phyloP scores from a whole-genome alignment of 2,113 vertebrate genomes.

The Thermophis baileyi region DNA sequence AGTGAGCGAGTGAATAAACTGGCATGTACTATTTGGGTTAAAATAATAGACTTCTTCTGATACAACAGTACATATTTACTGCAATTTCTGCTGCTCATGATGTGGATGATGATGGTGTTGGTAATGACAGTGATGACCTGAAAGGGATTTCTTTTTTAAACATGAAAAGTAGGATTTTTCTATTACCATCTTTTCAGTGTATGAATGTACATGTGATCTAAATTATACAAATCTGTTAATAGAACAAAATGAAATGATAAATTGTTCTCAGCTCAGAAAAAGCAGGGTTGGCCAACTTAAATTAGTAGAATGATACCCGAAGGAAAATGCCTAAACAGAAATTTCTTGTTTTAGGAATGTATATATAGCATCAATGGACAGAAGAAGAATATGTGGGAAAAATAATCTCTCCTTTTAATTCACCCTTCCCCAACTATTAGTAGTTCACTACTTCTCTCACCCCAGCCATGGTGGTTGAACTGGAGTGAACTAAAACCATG shows the following conservation, averaged over 20 bases:
- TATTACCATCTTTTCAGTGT: not conserved
- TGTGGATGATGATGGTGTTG: not conserved
- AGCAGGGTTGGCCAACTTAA: not conserved
- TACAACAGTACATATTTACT: not conserved
- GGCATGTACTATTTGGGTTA: not conserved
- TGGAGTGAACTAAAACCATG: not conserved
- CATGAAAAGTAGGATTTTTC: not conserved
- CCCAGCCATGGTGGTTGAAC: not conserved
- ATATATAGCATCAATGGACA: not conserved
- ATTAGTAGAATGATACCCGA: not conserved
- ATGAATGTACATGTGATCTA: not conserved
- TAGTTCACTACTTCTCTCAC: not conserved
- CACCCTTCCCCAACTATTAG: not conserved
- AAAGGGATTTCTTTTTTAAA: not conserved
- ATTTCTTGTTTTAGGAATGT: not conserved
- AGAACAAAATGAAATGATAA: not conserved
- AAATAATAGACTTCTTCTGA: constrained; percentile 17
- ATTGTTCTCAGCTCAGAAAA: not conserved
- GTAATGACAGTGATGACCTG: not conserved
- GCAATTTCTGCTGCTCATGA: not conserved
- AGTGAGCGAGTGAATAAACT: not conserved
- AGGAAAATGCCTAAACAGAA: not conserved
- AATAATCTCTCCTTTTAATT: not conserved
- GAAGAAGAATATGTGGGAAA: not conserved
- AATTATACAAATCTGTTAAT: not conserved